Evolutionary conservation across 1,140 invertebrate species (phyloP), one percentile per base, ranked within the genome.

Genomic region (Epicauta chinensis): DNA sequence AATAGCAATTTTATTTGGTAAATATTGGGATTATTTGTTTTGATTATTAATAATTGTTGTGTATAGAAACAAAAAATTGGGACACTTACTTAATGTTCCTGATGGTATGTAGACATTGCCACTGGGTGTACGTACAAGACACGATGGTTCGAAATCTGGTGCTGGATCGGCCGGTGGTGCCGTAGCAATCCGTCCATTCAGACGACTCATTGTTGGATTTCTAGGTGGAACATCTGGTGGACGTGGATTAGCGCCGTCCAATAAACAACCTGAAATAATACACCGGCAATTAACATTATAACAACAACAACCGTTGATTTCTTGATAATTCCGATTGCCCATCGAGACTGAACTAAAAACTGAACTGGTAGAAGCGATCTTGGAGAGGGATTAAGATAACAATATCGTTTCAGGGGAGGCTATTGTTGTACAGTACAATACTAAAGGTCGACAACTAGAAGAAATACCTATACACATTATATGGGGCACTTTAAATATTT

Each of bases 21-120:
- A 23, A 23, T 23, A 23, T 23, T 23, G 7, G 23, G 23, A 23
- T 23, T 23, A 7, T 7, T 23, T 23, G 4, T 23, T 23, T 23
- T 23, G 7, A 23, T 23, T 23, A 23, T 23, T 23, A 23, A 23
- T 23, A 3, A 23, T 7, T 23, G 23, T 23, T 23, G 23, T 23
- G 4, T 5, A 23, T 23, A 7, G 23, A 23, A 51, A 5, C 23
- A 23, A 23, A 23, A 5, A 23, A 23, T 23, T 23, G 32, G 66
- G n/a, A n/a, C n/a, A 76, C 73, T 77, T 67, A 77, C 75, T 76
- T 66, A 77, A 63, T 66, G 77, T 77, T 84, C 87, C 86, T 75
- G 86, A 84, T 73, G 89, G 89, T 81, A 93, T 89, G 77, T 92
- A 93, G 69, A 93, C 89, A 77, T 90, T 92, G 66, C 90, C 91